Base-by-base conservation (phyloP, 2,888 invertebrate genomes). In the Chloromyia formosa region DNA sequence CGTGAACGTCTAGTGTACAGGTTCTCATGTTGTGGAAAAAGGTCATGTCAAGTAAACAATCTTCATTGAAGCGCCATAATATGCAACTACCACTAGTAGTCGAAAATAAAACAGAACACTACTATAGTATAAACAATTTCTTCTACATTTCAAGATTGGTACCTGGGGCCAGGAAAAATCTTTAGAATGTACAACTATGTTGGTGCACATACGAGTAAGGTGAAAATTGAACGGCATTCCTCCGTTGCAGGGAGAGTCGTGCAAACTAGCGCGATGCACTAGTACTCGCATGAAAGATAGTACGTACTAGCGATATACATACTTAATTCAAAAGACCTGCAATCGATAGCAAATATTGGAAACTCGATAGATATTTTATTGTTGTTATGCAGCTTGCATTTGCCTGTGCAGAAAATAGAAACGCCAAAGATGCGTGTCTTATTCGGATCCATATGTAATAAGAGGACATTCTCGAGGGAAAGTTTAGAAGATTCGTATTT, bases 31-130 rank as follows among this genome's bases (percentile, higher is more conserved):
- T n/a, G 5, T 18, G n/a, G 5, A 64, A 64, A 40, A 64, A 64
- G 64, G 64, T 64, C 40, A 18, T 64, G 64, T 64, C 64, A 42
- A 64, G 42, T 40, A 64, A 64, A 64, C 64, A 64, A 64, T 64
- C 40, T 27, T 42, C 16, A 18, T 64, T 18, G 40, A 40, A 64
- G 10, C 40, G 40, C 18, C 35, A 64, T 64, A 64, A 64, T n/a
- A 64, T 64, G 10, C 27, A 7, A 7, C 27, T 7, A 35, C 27
- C 3, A 7, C 27, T 7, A 35, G 27, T 35, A 35, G 27, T 35
- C 27, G 7, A 35, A 35, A 35, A 35, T 35, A 35, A 35, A 35
- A 35, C 27, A 35, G 3, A 35, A 49, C 12, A 12, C 49, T 49
- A 49, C 12, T 18, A 58, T 22, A 54, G 58, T 58, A 18, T 58